These are phyloP conservation scores for Tridacna crocea DNA, from an alignment of 2,888 invertebrate species.

Conservation along the genomic window DNA sequence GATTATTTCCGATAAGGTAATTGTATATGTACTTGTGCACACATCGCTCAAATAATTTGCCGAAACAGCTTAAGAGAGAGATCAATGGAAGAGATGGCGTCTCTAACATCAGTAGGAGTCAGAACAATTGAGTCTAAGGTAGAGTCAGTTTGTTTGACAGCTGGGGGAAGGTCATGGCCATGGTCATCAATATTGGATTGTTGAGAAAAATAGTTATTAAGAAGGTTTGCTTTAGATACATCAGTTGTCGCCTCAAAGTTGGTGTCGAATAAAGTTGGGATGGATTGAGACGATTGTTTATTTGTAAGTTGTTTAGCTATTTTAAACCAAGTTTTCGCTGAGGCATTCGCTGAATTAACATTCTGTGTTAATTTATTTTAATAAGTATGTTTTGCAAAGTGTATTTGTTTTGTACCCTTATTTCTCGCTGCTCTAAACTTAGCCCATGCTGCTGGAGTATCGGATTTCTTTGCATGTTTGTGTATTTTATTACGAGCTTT, in stretches of 20 bases:
- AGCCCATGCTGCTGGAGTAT: background rate
- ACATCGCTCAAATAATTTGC: too few species aligned
- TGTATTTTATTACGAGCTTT: background rate
- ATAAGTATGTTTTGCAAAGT: background rate
- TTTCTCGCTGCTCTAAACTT: constrained; percentile 15
- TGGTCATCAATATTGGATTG: background rate
- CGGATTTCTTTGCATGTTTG: background rate
- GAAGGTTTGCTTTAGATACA: constrained; percentile 9
- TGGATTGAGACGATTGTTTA: background rate
- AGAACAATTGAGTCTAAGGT: background rate
- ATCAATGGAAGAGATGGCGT: constrained; percentile 1
- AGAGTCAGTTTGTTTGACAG: too few species aligned
- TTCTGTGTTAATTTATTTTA: background rate
- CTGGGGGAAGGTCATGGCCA: background rate
- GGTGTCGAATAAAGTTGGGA: background rate
- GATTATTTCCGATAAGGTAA: too few species aligned
- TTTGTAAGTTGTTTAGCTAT: background rate
- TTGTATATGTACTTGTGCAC: too few species aligned
- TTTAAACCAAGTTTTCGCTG: background rate
- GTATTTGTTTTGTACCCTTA: background rate
- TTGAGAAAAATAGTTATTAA: constrained; percentile 3
- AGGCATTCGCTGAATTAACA: background rate
- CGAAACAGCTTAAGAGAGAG: too few species aligned
- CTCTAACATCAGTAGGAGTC: background rate
- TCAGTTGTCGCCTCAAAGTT: background rate